These are phyloP conservation scores for Rosalia funebris DNA, from an alignment of 2,888 invertebrate species.

Conservation along the genomic window DNA sequence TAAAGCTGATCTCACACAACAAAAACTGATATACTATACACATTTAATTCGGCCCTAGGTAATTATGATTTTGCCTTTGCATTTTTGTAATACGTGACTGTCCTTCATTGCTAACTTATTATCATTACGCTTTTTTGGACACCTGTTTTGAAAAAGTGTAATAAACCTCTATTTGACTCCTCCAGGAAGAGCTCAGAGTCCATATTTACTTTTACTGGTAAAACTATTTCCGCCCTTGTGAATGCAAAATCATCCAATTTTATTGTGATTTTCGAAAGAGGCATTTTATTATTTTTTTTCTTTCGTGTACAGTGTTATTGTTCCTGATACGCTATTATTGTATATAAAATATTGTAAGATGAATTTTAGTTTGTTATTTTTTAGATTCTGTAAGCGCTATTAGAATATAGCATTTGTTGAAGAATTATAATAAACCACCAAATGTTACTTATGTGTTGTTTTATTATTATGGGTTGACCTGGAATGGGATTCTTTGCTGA, in stretches of 20 bases:
- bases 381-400: constrained; percentile 50
- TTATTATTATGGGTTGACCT: too few species aligned
- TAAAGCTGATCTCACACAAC: too few species aligned
- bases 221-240: constrained; percentile 20
- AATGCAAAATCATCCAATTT: constrained; percentile 16
- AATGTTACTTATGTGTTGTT: constrained; percentile 41
- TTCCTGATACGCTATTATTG: constrained; percentile 46
- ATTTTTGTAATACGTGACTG: too few species aligned
- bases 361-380: constrained; percentile 52
- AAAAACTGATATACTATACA: too few species aligned
- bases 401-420: constrained; percentile 52
- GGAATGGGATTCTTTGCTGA: too few species aligned
- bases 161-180: too few species aligned
- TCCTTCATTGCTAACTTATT: too few species aligned
- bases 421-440: constrained; percentile 48
- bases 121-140: too few species aligned
- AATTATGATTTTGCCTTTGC: too few species aligned
- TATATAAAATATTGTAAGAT: constrained; percentile 41
- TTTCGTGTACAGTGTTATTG: constrained; percentile 51
- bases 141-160: too few species aligned
- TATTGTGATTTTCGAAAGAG: constrained; percentile 43
- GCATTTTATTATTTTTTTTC: constrained; percentile 44
- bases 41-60: too few species aligned
- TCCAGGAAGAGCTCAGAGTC: too few species aligned
- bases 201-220: neutral